These are phyloP conservation scores for Hydropsyche betteni DNA, from an alignment of 2,888 invertebrate genomes.

Conservation along the genomic window DNA sequence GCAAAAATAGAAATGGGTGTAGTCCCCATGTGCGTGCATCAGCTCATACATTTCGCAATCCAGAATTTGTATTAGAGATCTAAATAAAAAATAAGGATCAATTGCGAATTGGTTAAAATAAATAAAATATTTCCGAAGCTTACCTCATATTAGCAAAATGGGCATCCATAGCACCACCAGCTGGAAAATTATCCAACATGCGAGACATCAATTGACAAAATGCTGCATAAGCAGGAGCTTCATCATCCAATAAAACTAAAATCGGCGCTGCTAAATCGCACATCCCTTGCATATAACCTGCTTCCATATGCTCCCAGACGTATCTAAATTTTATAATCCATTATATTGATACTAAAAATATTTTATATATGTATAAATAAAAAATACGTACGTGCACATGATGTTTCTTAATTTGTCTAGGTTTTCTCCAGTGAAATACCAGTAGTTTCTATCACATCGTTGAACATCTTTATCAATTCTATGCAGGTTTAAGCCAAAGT, in stretches of 20 bases:
- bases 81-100: slow-evolving; percentile 53
- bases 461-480: slow-evolving; percentile 97
- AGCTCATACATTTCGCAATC: slow-evolving; percentile 94
- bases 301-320: slow-evolving; percentile 94
- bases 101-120: too few species aligned
- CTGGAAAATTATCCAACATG: slow-evolving; percentile 91
- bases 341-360: slow-evolving; percentile 23
- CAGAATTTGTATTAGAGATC: slow-evolving; percentile 84
- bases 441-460: slow-evolving; percentile 92
- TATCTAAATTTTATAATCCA: slow-evolving; percentile 69
- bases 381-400: slow-evolving; percentile 87
- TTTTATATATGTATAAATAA: slow-evolving; percentile 14
- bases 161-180: slow-evolving; percentile 93
- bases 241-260: slow-evolving; percentile 91
- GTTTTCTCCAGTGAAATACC: slow-evolving; percentile 90
- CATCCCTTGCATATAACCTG: slow-evolving; percentile 98
- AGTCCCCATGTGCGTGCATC: slow-evolving; percentile 95
- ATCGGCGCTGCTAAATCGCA: slow-evolving; percentile 94
- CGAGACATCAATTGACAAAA: slow-evolving; percentile 91
- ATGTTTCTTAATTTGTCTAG: slow-evolving; percentile 92
- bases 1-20: slow-evolving; percentile 97
- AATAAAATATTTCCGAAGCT: slow-evolving; percentile 20
- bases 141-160: slow-evolving; percentile 95
- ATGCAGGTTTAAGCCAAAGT: slow-evolving; percentile 88
- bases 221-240: slow-evolving; percentile 89